Conservation (phyloP, 1,140 invertebrate species). For the Pachypsylla venusta region DNA sequence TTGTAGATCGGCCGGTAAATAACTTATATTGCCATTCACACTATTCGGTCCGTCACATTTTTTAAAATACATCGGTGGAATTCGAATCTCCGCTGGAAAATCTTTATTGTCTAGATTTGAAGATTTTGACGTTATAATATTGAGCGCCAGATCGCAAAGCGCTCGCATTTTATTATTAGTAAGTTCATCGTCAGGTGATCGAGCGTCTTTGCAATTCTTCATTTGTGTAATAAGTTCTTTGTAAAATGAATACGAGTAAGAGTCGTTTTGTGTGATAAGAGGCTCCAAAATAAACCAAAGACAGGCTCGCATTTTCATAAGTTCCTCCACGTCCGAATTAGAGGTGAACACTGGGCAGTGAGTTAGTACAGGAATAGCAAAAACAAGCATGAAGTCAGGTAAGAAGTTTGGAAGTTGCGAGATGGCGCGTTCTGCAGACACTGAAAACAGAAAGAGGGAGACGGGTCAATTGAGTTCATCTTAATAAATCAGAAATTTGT, state of each 20-base stretch:
- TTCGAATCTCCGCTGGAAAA: conserved; percentile 64
- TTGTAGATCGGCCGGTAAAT: conserved; percentile 34
- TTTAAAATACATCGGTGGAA: conserved; percentile 73
- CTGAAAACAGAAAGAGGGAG: conserved; percentile 21
- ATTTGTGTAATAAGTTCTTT: conserved; percentile 82
- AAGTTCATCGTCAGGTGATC: conserved; percentile 62
- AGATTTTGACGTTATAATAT: conserved; percentile 72
- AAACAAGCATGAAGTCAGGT: conserved; percentile 92
- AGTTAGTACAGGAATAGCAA: conserved; percentile 81
- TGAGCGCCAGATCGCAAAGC: conserved; percentile 84
- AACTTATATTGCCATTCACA: conserved; percentile 46
- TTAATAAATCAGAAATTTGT: no score
- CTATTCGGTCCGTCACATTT: conserved; percentile 48
- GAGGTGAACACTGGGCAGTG: conserved; percentile 73
- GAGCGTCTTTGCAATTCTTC: conserved; percentile 79
- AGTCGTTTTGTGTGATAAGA: conserved; percentile 79
- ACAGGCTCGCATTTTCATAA: conserved; percentile 65
- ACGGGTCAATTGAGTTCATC: no score
- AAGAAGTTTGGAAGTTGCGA: conserved; percentile 68
- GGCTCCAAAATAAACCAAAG: conserved; percentile 89
- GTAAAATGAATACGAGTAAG: conserved; percentile 89
- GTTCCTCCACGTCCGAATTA: conserved; percentile 54
- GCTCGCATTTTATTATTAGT: conserved; percentile 87
- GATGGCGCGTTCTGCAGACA: conserved; percentile 44
- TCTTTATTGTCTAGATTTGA: conserved; percentile 78